Conservation (phyloP, 2,888 invertebrate species). For the Arge pagana region DNA sequence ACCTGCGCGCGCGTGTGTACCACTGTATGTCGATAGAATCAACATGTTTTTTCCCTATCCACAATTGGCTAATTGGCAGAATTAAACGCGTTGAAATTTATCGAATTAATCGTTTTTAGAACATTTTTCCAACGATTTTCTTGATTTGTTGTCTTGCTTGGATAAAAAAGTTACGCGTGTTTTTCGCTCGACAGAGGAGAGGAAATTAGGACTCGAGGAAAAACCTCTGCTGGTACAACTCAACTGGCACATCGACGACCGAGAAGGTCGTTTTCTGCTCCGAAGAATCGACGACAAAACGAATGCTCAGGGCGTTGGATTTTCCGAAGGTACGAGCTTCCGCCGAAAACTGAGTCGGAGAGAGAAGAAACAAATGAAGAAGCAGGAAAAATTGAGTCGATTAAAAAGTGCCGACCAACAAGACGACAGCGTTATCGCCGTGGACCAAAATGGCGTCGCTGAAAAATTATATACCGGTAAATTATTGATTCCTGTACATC, state of each 20-base stretch:
- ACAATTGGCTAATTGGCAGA: no score
- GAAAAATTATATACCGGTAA: conserved; percentile 89
- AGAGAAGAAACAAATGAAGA: conserved; percentile 97
- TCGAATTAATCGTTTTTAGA: no score
- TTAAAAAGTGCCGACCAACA: conserved; percentile 70
- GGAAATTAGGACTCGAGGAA: conserved; percentile 87
- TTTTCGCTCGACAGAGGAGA: conserved; percentile 78
- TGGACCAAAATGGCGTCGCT: conserved; percentile 79
- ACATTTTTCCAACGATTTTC: not conserved
- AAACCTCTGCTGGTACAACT: conserved; percentile 95
- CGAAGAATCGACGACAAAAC: conserved; percentile 87
- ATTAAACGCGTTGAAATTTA: no score
- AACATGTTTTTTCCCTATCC: no score
- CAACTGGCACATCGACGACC: conserved; percentile 98
- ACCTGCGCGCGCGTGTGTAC: no score
- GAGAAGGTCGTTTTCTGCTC: conserved; percentile 95
- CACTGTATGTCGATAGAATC: no score
- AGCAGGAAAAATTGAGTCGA: conserved; percentile 85
- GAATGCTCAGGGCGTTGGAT: conserved; percentile 68
- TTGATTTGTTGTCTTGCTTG: not conserved
- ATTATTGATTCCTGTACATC: conserved; percentile 19
- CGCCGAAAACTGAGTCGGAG: conserved; percentile 94
- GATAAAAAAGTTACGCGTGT: not conserved
- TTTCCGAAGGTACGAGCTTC: conserved; percentile 80
- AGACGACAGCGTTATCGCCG: conserved; percentile 60